A percentile compares a stretch with the other conserved stretches of the same genome.
Conservation (phyloP, 2,888 invertebrate species). For the Drosophila rellima region DNA sequence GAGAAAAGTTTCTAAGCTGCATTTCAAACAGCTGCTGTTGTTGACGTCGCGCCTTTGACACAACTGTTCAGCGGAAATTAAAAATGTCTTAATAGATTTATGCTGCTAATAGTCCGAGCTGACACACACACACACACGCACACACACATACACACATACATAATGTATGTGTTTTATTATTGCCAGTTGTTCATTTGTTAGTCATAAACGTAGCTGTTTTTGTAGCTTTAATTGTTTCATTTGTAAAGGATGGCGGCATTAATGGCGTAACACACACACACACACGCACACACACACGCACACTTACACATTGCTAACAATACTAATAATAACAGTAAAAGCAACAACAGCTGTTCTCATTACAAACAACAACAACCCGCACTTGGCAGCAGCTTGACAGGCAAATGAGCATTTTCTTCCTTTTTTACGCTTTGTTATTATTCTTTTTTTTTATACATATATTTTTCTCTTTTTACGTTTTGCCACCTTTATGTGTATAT, state of each 20-base stretch:
- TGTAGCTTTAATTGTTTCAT: constrained; percentile 27
- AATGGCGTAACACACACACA: constrained; percentile 48
- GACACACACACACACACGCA: constrained; percentile 13
- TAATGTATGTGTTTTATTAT: constrained; percentile 9
- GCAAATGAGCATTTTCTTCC: constrained; percentile 35
- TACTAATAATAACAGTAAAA: constrained; percentile 35
- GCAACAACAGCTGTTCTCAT: constrained; percentile 47
- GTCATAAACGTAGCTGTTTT: constrained; percentile 16
- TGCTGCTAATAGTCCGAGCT: constrained; percentile 22
- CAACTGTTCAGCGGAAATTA: constrained; percentile 65
- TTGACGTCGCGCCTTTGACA: constrained; percentile 56
- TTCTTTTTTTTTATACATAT: constrained; percentile 2
- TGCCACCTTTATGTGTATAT: constrained; percentile 38
- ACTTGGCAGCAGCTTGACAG: constrained; percentile 36
- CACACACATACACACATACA: constrained; percentile 12
- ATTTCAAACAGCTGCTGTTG: constrained; percentile 61
- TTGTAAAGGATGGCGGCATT: constrained; percentile 34
- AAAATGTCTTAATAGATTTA: constrained; percentile 66
- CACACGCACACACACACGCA: constrained; percentile 14
- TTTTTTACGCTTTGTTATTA: constrained; percentile 16
- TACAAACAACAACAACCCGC: constrained; percentile 22
- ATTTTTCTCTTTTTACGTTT: constrained; percentile 4
- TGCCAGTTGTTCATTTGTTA: constrained; percentile 37
- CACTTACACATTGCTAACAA: constrained; percentile 24
- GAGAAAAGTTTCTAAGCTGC: constrained; percentile 36